phyloP scores from a whole-genome alignment of 2,797 vertebrate species.

The Florisuga fusca region DNA sequence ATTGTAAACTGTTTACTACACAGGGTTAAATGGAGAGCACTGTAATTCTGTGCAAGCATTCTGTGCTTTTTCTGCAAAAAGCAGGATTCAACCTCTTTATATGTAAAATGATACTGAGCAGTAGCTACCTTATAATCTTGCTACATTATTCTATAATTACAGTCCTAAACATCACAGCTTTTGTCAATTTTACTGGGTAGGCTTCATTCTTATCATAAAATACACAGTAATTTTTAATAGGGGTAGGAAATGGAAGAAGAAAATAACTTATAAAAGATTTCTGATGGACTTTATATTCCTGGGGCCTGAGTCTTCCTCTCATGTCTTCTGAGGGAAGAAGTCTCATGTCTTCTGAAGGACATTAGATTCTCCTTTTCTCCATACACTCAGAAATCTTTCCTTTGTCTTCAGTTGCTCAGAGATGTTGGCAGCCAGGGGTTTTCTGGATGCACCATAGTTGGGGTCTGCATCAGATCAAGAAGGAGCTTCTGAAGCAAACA shows the following conservation, averaged over 20 bases:
- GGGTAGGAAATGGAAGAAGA: neutral
- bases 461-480: neutral
- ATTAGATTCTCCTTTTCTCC: neutral
- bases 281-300: neutral
- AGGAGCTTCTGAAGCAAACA: neutral
- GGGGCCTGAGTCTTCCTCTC: neutral
- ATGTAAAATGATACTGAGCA: neutral
- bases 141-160: neutral
- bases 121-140: neutral
- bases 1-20: neutral
- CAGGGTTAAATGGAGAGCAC: neutral
- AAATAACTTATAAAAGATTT: neutral
- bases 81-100: neutral
- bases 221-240: neutral
- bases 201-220: neutral
- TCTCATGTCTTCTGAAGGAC: neutral
- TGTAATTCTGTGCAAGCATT: neutral
- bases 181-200: neutral
- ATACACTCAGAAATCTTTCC: neutral
- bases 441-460: neutral
- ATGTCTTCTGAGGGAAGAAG: neutral
- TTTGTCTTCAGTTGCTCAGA: neutral
- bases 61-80: neutral
- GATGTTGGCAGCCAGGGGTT: neutral
- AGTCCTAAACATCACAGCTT: neutral